Percentiles rank a stretch among this genome's conserved stretches.
These are phyloP conservation scores for Polypedilum vanderplanki DNA, from an alignment of 1,140 invertebrate species.

Conservation along the genomic window DNA sequence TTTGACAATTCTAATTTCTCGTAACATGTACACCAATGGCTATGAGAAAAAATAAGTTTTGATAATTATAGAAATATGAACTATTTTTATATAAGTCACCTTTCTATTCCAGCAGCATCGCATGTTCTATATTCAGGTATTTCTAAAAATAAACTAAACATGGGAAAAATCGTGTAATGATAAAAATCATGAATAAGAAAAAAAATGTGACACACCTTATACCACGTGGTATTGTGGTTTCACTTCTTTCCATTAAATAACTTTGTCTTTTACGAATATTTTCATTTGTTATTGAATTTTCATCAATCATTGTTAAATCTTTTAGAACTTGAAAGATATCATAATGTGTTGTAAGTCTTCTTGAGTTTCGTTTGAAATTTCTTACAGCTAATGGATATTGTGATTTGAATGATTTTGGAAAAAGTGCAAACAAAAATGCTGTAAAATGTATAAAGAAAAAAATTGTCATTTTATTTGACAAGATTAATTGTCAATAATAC, in stretches of 20 bases:
- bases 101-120: slow-evolving; percentile 61
- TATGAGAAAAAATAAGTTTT: not conserved
- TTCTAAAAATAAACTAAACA: slow-evolving; percentile 60
- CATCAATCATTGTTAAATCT: slow-evolving; percentile 51
- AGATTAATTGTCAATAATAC: not conserved
- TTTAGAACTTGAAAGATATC: slow-evolving; percentile 66
- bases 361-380: slow-evolving; percentile 65
- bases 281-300: slow-evolving; percentile 36
- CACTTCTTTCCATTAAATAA: slow-evolving; percentile 34
- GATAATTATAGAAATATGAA: not conserved
- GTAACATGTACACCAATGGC: slow-evolving; percentile 80
- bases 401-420: slow-evolving; percentile 65
- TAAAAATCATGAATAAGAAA: too few species aligned
- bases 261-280: slow-evolving; percentile 35
- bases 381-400: slow-evolving; percentile 54
- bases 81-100: too few species aligned
- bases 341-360: slow-evolving; percentile 69
- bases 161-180: too few species aligned
- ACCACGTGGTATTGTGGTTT: slow-evolving; percentile 46
- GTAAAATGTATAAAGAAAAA: slow-evolving; percentile 42
- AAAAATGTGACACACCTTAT: slow-evolving; percentile 40
- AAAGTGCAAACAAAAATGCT: slow-evolving; percentile 64
- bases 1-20: slow-evolving; percentile 48
- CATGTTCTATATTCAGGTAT: slow-evolving; percentile 69
- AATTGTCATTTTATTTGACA: slow-evolving; percentile 15